Evolutionary conservation across 2,888 invertebrate species (phyloP).

Genomic region (Macrosoma leucophasiata): DNA sequence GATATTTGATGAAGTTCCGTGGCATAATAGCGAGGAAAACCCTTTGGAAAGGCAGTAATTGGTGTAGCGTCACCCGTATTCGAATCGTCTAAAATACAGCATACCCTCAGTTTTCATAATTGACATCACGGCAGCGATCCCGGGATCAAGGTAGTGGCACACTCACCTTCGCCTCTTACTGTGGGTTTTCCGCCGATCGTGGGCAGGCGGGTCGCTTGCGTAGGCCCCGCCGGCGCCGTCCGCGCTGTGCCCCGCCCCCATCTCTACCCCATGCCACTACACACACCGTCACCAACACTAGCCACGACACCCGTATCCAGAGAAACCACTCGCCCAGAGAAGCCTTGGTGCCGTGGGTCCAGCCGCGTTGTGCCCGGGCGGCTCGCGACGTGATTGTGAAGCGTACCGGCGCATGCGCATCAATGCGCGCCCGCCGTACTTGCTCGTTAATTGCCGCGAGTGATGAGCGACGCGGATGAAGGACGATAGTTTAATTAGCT

Average conservation of each 20-base stretch:
- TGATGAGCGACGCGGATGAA: conserved; percentile 37
- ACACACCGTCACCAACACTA: conserved; percentile 64
- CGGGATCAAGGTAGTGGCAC: too few species aligned
- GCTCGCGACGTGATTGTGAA: conserved; percentile 67
- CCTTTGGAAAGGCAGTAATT: too few species aligned
- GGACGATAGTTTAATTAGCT: conserved; percentile 12
- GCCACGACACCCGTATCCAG: conserved; percentile 47
- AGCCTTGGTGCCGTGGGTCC: conserved; percentile 39
- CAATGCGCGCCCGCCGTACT: conserved; percentile 47
- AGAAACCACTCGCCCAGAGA: conserved; percentile 8
- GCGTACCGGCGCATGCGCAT: conserved; percentile 63
- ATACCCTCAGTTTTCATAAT: too few species aligned
- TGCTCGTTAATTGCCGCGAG: conserved; percentile 52
- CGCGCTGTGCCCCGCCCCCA: conserved; percentile 72
- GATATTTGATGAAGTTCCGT: too few species aligned
- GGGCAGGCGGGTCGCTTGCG: conserved; percentile 69
- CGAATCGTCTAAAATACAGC: too few species aligned
- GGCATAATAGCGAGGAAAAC: too few species aligned
- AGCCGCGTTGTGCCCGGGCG: conserved; percentile 56
- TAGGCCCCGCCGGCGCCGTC: conserved; percentile 66
- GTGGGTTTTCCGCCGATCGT: conserved; percentile 52
- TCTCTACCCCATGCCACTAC: conserved; percentile 65
- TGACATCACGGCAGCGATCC: too few species aligned
- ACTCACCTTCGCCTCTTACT: conserved; percentile 66
- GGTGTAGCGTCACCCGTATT: too few species aligned